Evolutionary conservation across 64 coral and sea anemone genomes (phyloP).

Genomic region (Stichodactyla mertensii): DNA sequence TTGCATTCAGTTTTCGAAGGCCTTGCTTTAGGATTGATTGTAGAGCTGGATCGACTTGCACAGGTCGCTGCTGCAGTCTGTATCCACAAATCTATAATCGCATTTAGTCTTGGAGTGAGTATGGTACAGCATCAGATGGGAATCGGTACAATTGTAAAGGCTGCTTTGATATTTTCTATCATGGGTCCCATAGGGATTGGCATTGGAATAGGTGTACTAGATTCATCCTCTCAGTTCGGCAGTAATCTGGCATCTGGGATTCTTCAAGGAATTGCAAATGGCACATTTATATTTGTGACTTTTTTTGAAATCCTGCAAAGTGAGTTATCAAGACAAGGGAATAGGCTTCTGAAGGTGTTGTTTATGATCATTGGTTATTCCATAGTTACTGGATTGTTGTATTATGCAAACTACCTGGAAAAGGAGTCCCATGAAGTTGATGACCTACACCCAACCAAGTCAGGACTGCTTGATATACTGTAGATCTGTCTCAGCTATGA

Average conservation of each 20-base stretch:
- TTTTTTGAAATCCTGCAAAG: slow-evolving; percentile 94
- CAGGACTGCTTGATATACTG: not conserved
- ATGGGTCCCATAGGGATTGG: slow-evolving; percentile 71
- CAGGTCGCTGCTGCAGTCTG: slow-evolving; percentile 64
- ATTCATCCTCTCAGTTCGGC: slow-evolving; percentile 29
- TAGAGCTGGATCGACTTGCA: slow-evolving; percentile 48
- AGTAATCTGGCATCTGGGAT: slow-evolving; percentile 60
- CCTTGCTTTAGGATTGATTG: slow-evolving; percentile 70
- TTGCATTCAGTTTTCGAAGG: slow-evolving; percentile 93
- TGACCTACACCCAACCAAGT: not conserved
- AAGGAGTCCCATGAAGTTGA: not conserved
- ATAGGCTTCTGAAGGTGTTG: slow-evolving; percentile 65
- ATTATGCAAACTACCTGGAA: slow-evolving; percentile 60
- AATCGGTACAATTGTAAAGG: slow-evolving; percentile 39
- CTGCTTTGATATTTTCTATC: slow-evolving; percentile 64
- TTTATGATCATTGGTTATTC: slow-evolving; percentile 74
- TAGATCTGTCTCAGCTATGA: too few relatives aligned
- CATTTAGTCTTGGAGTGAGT: slow-evolving; percentile 73
- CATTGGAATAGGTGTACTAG: slow-evolving; percentile 67
- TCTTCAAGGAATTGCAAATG: slow-evolving; percentile 89
- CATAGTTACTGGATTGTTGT: slow-evolving; percentile 57
- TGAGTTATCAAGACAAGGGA: slow-evolving; percentile 57
- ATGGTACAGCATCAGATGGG: slow-evolving; percentile 77
- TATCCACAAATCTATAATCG: slow-evolving; percentile 86
- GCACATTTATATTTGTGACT: slow-evolving; percentile 89